These are phyloP conservation scores for Nomada lathburiana DNA, from an alignment of 2,888 invertebrate species.

Conservation along the genomic window DNA sequence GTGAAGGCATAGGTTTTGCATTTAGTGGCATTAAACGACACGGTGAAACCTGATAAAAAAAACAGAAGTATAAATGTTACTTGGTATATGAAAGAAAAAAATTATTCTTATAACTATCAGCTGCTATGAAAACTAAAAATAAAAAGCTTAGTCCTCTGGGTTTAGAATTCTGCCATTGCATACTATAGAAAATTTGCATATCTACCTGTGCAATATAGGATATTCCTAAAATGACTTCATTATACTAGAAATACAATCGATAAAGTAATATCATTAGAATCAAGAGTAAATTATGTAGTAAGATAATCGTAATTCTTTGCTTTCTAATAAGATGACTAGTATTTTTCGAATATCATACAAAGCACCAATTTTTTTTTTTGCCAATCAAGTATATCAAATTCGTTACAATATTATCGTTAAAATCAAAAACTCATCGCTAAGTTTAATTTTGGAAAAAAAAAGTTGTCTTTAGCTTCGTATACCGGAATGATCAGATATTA, in stretches of 20 bases:
- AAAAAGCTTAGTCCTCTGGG: slow-evolving; percentile 55
- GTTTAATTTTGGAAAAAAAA: slow-evolving; percentile 22
- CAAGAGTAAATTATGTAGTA: slow-evolving; percentile 22
- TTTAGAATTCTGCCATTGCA: slow-evolving; percentile 68
- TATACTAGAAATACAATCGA: slow-evolving; percentile 57
- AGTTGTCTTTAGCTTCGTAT: slow-evolving; percentile 43
- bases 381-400: slow-evolving; percentile 14
- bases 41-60: slow-evolving; percentile 56
- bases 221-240: slow-evolving; percentile 50
- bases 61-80: slow-evolving; percentile 59
- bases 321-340: slow-evolving; percentile 12
- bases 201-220: slow-evolving; percentile 58
- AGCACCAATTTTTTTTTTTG: not conserved
- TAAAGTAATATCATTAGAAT: slow-evolving; percentile 51
- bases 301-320: slow-evolving; percentile 25
- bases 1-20: slow-evolving; percentile 57
- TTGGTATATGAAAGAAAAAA: slow-evolving; percentile 64
- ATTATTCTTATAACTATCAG: slow-evolving; percentile 78
- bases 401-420: slow-evolving; percentile 5
- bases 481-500: slow-evolving; percentile 32
- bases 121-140: slow-evolving; percentile 65
- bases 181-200: slow-evolving; percentile 64
- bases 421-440: slow-evolving; percentile 30
- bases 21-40: slow-evolving; percentile 55
- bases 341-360: slow-evolving; percentile 24